phyloP scores from a whole-genome alignment of 2,113 vertebrate genomes.

The Myanophis thanlyinensis region DNA sequence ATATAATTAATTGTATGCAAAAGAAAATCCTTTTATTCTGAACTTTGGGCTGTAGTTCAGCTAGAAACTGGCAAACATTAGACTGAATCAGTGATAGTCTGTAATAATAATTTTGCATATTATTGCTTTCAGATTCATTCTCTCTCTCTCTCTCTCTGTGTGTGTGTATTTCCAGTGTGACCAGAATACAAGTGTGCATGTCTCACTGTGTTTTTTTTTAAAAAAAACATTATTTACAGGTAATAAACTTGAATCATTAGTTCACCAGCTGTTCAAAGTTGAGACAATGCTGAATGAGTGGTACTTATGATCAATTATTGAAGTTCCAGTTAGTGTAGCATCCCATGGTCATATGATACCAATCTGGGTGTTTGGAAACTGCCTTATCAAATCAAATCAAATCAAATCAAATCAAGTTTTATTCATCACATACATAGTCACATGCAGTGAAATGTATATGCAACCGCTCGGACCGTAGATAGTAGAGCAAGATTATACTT shows the following conservation, averaged over 20 bases:
- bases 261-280: not conserved
- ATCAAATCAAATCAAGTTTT: no score
- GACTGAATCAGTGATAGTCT: not conserved
- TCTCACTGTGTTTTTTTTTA: not conserved
- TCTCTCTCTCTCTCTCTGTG: not conserved
- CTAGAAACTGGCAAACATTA: not conserved
- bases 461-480: no score
- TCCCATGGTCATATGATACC: not conserved
- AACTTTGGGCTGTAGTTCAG: not conserved
- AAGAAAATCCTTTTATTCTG: not conserved
- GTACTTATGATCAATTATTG: not conserved
- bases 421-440: no score
- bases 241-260: not conserved
- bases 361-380: not conserved
- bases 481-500: no score
- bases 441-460: no score
- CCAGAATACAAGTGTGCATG: not conserved
- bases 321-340: not conserved
- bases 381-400: no score
- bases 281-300: not conserved
- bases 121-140: not conserved
- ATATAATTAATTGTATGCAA: conserved; percentile 7
- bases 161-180: not conserved
- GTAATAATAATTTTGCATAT: not conserved
- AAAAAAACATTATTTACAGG: not conserved